These are phyloP conservation scores for Hybos culiciformis DNA, from an alignment of 2,888 invertebrate genomes.

Conservation along the genomic window DNA sequence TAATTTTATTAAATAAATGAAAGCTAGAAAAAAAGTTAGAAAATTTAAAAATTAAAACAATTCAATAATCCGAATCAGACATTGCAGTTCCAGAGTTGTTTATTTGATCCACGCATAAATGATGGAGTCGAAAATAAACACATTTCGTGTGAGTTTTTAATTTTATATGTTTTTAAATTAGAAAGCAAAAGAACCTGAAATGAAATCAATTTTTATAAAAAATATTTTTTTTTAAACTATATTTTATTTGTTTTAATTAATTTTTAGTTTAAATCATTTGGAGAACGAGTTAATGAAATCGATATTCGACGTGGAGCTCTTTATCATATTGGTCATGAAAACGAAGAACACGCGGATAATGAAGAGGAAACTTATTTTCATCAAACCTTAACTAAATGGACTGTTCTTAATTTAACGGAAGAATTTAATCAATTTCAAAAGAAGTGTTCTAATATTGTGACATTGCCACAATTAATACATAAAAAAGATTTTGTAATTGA, in stretches of 20 bases:
- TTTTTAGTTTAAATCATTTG: constrained; percentile 72
- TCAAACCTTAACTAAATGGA: constrained; percentile 77
- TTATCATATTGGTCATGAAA: constrained; percentile 66
- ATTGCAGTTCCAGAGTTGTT: no score
- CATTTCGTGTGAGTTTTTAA: constrained; percentile 50
- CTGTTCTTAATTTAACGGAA: constrained; percentile 71
- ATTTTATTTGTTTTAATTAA: constrained; percentile 1
- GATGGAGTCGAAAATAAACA: constrained; percentile 63
- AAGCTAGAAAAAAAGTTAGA: no score
- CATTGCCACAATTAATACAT: constrained; percentile 71
- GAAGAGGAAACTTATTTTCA: constrained; percentile 66
- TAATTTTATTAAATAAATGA: no score
- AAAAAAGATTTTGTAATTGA: constrained; percentile 63
- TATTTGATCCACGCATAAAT: constrained; percentile 47
- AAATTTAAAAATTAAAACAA: no score
- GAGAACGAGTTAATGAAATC: constrained; percentile 71
- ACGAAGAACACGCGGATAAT: constrained; percentile 50
- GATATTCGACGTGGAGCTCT: constrained; percentile 70
- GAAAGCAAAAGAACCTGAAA: not conserved
- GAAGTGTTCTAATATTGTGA: constrained; percentile 61
- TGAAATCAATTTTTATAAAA: not conserved
- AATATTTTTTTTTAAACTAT: constrained; percentile 5
- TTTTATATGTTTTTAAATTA: not conserved
- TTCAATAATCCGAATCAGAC: no score
- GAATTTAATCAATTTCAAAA: constrained; percentile 64